Evolutionary conservation across 2,113 vertebrate species (phyloP).

Genomic region (Syrrhaptes paradoxus): DNA sequence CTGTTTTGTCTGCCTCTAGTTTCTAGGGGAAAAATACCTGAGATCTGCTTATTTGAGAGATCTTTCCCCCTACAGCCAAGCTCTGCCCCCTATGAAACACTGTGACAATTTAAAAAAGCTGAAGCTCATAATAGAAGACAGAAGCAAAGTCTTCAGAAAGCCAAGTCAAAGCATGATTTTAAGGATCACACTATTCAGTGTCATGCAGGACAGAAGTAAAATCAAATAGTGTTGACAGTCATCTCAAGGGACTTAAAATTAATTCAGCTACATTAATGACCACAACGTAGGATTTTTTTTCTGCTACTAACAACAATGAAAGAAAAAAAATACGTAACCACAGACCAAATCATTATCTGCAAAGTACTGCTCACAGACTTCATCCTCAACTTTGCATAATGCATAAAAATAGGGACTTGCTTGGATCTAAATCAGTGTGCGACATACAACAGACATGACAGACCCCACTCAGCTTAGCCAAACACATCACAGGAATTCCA

Average conservation of each 20-base stretch:
- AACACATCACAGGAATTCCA: background rate
- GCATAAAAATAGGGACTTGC: background rate
- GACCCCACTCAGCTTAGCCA: background rate
- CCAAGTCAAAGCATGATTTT: background rate
- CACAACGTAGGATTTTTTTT: background rate
- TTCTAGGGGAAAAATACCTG: background rate
- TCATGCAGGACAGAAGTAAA: background rate
- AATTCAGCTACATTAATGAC: background rate
- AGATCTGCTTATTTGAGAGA: background rate
- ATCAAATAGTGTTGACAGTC: background rate
- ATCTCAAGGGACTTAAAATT: conserved; percentile 17
- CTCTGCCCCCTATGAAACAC: background rate
- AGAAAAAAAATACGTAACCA: background rate
- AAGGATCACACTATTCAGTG: background rate
- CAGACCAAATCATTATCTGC: background rate
- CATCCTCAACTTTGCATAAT: background rate
- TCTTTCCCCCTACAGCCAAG: background rate
- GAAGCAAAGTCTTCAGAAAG: conserved; percentile 15
- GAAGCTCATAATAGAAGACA: background rate
- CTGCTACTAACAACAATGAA: background rate
- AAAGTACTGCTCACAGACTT: background rate
- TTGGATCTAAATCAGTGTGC: background rate
- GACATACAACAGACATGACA: background rate
- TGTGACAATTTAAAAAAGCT: background rate
- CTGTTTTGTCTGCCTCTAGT: background rate